Base-by-base conservation (phyloP, 2,888 invertebrate genomes). In the Noctua fimbriata region DNA sequence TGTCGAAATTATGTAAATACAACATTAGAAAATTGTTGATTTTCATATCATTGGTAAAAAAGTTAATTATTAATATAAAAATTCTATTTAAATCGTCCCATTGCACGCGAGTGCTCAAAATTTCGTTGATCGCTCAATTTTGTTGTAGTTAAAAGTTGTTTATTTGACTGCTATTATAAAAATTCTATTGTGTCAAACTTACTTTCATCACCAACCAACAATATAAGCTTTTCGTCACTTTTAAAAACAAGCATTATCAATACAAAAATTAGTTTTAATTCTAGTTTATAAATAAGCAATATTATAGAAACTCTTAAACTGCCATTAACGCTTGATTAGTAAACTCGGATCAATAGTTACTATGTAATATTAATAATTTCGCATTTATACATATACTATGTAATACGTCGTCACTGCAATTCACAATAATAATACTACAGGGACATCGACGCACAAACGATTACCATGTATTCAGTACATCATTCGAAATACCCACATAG, bases 121-220 rank as follows among this genome's bases (percentile, higher is more conserved):
- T 41, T 75, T 73, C 0, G 49, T 84, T 16, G 14, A 47, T 9
- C 44, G 83, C 83, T 83, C 83, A 83, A 83, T 83, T 83, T 81
- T 76, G 41, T 73, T 24, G 69, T 81, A 83, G 69, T 44, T 73
- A 9, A 67, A 69, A n/a, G 9, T 72, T 80, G 49, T 55, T 75
- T 0, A 69, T 60, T 72, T 79, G 32, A 65, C 14, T 66, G 28
- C 32, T 60, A 10, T 18, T 36, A 66, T 21, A 32, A 67, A 67
- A 60, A 81, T 58, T 58, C 58, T 58, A 58, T 58, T n/a, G 58
- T 58, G 58, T 58, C 58, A 58, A 58, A 58, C 21, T 58, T 58
- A 58, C 58, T 58, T 58, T 58, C 58, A n/a, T 58, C 52, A 52
- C 24, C 52, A 52, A 65, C 10, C 36, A 65, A 24, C 32, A 65